Conservation (phyloP, 2,113 vertebrate species). For the Lethenteron camtschaticum region DNA sequence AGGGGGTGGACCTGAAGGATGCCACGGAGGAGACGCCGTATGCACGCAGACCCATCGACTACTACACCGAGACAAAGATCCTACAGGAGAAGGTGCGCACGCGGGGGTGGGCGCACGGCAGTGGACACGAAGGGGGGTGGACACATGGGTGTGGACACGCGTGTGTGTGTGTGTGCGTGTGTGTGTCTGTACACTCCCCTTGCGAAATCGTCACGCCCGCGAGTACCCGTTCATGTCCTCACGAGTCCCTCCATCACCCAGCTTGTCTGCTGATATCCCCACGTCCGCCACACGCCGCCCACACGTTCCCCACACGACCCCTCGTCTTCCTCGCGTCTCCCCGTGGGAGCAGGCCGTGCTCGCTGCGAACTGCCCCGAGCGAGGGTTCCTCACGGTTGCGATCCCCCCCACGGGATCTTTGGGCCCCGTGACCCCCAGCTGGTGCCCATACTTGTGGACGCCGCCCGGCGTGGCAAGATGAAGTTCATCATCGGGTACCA, state of each 20-base stretch:
- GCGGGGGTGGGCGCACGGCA: too few species aligned
- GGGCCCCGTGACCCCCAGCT: constrained; percentile 79
- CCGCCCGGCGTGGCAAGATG: constrained; percentile 69
- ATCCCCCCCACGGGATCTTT: constrained; percentile 87
- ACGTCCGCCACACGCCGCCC: too few species aligned
- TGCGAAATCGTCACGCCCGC: too few species aligned
- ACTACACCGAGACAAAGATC: constrained; percentile 91
- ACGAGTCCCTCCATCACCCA: too few species aligned
- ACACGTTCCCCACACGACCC: too few species aligned
- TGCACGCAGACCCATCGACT: constrained; percentile 63
- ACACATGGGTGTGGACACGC: too few species aligned
- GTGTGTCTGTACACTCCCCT: too few species aligned
- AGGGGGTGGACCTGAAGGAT: constrained; percentile 67
- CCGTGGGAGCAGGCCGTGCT: constrained; percentile 41
- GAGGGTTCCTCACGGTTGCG: constrained; percentile 53
- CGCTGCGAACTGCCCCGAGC: constrained; percentile 33
- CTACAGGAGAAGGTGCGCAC: constrained; percentile 60
- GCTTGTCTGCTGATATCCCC: too few species aligned
- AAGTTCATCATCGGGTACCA: constrained; percentile 77
- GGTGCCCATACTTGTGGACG: constrained; percentile 67
- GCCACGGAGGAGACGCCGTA: constrained; percentile 74
- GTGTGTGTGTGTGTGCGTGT: too few species aligned
- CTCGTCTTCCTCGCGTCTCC: background rate
- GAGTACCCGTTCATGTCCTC: too few species aligned
- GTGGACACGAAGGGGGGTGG: too few species aligned